Percentiles rank a stretch among this genome's conserved stretches.
phyloP scores from a whole-genome alignment of 2,797 vertebrate genomes.

The Orientallactaga sibirica region DNA sequence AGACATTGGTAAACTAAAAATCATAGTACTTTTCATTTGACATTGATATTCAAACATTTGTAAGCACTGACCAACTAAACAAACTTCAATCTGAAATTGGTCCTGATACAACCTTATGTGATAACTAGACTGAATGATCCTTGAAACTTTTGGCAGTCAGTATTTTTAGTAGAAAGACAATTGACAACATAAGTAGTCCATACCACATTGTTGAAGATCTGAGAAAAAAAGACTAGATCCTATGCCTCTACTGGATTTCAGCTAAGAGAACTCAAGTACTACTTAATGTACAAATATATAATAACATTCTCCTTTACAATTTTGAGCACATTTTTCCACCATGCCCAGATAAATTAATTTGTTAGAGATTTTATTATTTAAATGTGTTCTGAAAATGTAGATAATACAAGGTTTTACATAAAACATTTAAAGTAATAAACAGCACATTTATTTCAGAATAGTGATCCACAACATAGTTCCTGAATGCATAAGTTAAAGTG shows the following conservation, averaged over 20 bases:
- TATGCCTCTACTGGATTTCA: not conserved
- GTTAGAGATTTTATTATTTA: slow-evolving; percentile 33
- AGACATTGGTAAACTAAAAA: not conserved
- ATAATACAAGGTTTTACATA: slow-evolving; percentile 53
- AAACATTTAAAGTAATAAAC: slow-evolving; percentile 10
- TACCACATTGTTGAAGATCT: not conserved
- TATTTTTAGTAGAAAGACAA: slow-evolving; percentile 49
- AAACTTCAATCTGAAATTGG: not conserved
- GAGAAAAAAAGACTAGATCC: not conserved
- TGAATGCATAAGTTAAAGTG: slow-evolving; percentile 9
- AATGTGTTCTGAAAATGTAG: slow-evolving; percentile 42
- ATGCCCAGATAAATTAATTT: slow-evolving; percentile 43
- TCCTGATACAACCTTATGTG: not conserved
- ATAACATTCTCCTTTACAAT: not conserved
- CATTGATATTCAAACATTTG: not conserved
- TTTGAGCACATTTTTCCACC: slow-evolving; percentile 12
- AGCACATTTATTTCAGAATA: not conserved
- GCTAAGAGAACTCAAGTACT: slow-evolving; percentile 46
- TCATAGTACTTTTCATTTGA: not conserved
- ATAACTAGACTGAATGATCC: not conserved
- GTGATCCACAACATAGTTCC: not conserved
- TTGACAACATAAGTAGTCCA: not conserved
- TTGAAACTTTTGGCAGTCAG: not conserved
- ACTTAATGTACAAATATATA: not conserved
- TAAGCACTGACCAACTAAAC: not conserved